Base-by-base conservation (phyloP, 1,140 invertebrate species). In the Heliconius himera region DNA sequence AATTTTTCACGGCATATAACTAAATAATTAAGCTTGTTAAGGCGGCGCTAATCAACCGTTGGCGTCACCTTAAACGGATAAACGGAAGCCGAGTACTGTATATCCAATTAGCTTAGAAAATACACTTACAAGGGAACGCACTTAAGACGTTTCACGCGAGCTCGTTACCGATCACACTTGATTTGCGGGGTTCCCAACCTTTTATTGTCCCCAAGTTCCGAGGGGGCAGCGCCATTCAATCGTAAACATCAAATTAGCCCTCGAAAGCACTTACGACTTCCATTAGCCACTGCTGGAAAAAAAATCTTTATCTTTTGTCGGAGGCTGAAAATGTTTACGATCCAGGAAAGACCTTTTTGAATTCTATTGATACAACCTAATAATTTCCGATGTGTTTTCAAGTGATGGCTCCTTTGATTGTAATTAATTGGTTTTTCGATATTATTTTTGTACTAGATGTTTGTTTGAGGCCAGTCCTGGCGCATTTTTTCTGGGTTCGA, bases 31-130 rank as follows among this genome's bases (percentile, higher is more conserved):
- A 77, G 70, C 75, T 60, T 70, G 85, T 89, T 89, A 91, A 89
- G 90, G 88, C 88, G 83, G 77, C 84, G 80, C 86, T 92, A 93
- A 93, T 91, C 90, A 93, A 92, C 87, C 88, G 86, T 90, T 87
- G 80, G 80, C 82, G 86, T 83, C 88, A 83, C 85, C 88, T 88
- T 93, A 93, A 92, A 90, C 87, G 92, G 92, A 91, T 93, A 86
- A 92, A 87, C 84, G 86, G 90, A 92, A 93, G 90, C 88, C 91
- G 84, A 87, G 87, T 84, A 87, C 85, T 82, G 86, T 81, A 84
- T 80, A 93, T 93, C 90, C 91, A 93, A 93, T 93, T 93, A 93
- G 76, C 82, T 78, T 87, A 84, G 87, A 87, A 89, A 88, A 84
- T 84, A 88, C 87, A 87, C 88, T 85, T 90, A 91, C 91, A 90